Conservation (phyloP, 2,888 invertebrate genomes). For the Anthoptus insignis region DNA sequence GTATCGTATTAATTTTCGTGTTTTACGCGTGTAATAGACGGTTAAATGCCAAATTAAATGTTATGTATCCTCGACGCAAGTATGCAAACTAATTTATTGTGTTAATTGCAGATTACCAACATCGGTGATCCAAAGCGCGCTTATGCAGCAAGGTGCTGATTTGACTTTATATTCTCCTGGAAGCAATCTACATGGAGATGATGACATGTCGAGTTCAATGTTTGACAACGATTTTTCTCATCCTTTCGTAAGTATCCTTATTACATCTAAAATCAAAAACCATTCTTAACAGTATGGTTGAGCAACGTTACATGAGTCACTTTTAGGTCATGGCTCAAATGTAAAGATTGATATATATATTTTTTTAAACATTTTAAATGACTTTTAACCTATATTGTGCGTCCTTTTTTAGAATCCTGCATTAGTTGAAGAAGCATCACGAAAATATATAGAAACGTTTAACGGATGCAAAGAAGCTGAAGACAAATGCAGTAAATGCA, state of each 20-base stretch:
- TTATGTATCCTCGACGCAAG: not conserved
- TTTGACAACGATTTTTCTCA: conserved; percentile 71
- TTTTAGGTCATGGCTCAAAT: not conserved
- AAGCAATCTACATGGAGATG: conserved; percentile 73
- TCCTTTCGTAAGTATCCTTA: conserved; percentile 73
- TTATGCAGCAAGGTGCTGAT: conserved; percentile 81
- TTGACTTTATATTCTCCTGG: conserved; percentile 81
- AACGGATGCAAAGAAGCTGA: conserved; percentile 83
- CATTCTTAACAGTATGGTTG: not conserved
- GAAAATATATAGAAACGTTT: conserved; percentile 82
- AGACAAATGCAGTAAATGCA: conserved; percentile 84
- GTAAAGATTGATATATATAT: not conserved
- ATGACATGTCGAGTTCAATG: conserved; percentile 79
- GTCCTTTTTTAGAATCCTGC: conserved; percentile 79
- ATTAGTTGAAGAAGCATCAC: conserved; percentile 85
- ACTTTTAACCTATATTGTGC: not conserved
- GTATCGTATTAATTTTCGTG: not conserved
- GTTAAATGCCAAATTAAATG: conserved; percentile 7
- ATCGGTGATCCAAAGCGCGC: conserved; percentile 79
- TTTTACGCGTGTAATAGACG: not conserved
- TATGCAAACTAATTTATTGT: conserved; percentile 51
- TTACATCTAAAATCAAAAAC: no score
- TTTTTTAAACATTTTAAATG: not conserved
- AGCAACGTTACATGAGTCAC: not conserved
- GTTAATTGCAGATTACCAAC: conserved; percentile 69